Evolutionary conservation across 2,113 vertebrate genomes (phyloP).

Genomic region (Colaptes auratus): DNA sequence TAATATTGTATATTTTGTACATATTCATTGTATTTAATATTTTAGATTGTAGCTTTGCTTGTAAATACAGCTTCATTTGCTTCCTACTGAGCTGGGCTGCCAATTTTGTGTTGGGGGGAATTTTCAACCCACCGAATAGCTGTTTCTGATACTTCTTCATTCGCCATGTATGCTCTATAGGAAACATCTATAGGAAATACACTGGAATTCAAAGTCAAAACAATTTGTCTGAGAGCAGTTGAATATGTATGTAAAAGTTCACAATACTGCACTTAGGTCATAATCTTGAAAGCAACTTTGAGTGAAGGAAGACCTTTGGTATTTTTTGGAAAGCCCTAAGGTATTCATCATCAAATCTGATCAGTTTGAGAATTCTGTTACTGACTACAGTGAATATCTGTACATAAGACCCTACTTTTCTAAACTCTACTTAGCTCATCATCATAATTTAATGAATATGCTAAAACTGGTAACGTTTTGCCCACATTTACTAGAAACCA

Average conservation of each 20-base stretch:
- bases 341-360: background rate
- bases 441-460: background rate
- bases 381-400: background rate
- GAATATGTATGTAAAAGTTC: background rate
- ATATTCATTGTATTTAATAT: too few relatives aligned
- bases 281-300: background rate
- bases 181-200: background rate
- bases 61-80: too few relatives aligned
- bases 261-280: background rate
- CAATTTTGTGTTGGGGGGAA: too few relatives aligned
- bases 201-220: background rate
- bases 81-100: too few relatives aligned
- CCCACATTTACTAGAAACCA: accelerated
- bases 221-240: background rate
- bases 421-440: background rate
- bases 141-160: background rate
- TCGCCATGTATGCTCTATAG: background rate
- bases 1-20: too few relatives aligned
- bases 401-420: background rate
- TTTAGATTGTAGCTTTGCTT: too few relatives aligned
- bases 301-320: background rate
- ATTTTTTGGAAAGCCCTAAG: background rate
- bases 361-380: background rate
- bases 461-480: background rate
- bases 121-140: too few relatives aligned